phyloP scores from a whole-genome alignment of 1,140 invertebrate species.

The Mactra quadrangularis region DNA sequence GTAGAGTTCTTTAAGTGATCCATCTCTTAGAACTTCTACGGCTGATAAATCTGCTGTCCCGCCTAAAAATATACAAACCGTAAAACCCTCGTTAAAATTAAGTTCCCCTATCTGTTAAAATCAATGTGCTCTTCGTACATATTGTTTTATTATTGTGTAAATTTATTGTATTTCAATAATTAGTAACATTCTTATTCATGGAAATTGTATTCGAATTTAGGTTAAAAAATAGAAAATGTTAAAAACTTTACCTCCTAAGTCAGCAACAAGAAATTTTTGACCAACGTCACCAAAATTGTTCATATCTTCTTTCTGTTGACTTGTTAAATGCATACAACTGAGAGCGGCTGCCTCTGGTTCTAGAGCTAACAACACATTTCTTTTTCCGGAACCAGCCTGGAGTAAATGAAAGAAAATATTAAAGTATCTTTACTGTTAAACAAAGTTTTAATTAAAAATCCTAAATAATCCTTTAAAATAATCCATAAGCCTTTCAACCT shows the following conservation, averaged over 20 bases:
- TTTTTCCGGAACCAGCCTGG: slow-evolving; percentile 17
- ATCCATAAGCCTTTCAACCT: not conserved
- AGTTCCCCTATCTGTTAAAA: too few relatives aligned
- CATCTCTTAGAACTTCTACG: slow-evolving; percentile 19
- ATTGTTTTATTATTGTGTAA: too few relatives aligned
- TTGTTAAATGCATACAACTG: slow-evolving; percentile 25
- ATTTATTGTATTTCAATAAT: too few relatives aligned
- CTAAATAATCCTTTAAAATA: not conserved
- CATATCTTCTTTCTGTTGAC: not conserved
- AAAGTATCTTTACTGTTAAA: too few relatives aligned
- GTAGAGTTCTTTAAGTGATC: slow-evolving; percentile 11
- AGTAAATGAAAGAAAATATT: too few relatives aligned
- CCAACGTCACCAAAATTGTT: slow-evolving; percentile 19
- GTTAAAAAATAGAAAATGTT: too few relatives aligned
- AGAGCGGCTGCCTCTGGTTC: slow-evolving; percentile 54
- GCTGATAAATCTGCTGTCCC: slow-evolving; percentile 50
- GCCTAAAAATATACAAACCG: slow-evolving; percentile 17
- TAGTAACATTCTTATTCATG: too few relatives aligned
- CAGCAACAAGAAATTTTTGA: slow-evolving; percentile 33
- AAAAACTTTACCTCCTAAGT: slow-evolving; percentile 40
- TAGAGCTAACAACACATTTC: slow-evolving; percentile 27
- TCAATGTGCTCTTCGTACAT: too few relatives aligned
- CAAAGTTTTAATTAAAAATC: too few relatives aligned
- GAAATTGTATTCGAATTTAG: too few relatives aligned
- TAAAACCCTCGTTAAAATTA: too few relatives aligned